Evolutionary conservation across 2,113 vertebrate genomes (phyloP), one percentile per base, ranked within the genome.

Genomic region (Megaleporinus macrocephalus): DNA sequence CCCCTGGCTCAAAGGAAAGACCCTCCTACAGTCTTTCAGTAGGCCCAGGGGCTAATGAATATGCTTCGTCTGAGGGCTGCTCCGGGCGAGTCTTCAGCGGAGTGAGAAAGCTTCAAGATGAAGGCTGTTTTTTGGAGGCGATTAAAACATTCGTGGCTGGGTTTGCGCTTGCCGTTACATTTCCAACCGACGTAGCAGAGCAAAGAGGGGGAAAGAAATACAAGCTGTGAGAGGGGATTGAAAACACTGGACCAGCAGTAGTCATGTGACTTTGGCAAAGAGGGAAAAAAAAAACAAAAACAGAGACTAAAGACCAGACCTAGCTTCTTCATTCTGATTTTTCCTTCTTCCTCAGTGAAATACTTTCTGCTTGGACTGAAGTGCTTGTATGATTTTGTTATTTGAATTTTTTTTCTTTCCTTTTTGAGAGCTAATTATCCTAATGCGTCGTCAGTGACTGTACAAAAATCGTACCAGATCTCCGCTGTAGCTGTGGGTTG

Each of bases 381-480:
- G 63, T 84, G 69, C 77, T 90, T 83, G 78, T 78, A 78, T 83
- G 78, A 89, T 88, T 90, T 90, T 90, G 92, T 87, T 88, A 85
- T n/a, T n/a, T n/a, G n/a, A n/a, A 89, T 86, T 92, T n/a, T 93
- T 92, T 95, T 95, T 89, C 90, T 94, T 79, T 89, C 89, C 90
- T 90, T 93, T n/a, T 92, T 91, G 90, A 93, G 87, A 91, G 91
- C 88, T 84, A 92, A 49, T 79, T 70, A 16, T 81, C 76, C 94
- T 95, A 94, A 93, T 95, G 93, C 93, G 95, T 95, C 92, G 92
- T 94, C 93, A 88, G 88, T 91, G 90, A 90, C 92, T 95, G 91
- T 93, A 94, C 92, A 95, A 93, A 87, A 89, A 41, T 75, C 81
- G 66, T 81, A 62, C 90, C 91, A 90, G 90, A 87, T 93, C 94